These are phyloP conservation scores for Circaetus gallicus DNA, from an alignment of 2,113 vertebrate genomes.

Conservation along the genomic window DNA sequence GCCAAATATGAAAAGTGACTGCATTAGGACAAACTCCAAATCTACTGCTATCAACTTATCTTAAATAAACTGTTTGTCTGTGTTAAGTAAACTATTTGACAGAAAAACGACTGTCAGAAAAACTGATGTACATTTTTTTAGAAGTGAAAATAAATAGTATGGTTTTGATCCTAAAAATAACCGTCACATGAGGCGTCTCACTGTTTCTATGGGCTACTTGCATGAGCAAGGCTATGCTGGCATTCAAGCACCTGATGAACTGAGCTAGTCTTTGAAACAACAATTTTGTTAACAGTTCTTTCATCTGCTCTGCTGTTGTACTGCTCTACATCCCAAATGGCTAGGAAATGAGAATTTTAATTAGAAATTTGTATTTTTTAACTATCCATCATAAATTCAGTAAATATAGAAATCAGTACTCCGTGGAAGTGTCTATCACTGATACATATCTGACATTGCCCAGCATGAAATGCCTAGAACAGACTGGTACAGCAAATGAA, in stretches of 20 bases:
- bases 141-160: neutral
- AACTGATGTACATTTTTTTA: neutral
- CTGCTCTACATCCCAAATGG: neutral
- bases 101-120: neutral
- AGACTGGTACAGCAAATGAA: neutral
- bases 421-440: neutral
- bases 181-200: neutral
- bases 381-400: neutral
- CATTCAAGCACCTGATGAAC: neutral
- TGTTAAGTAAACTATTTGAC: neutral
- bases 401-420: neutral
- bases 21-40: neutral
- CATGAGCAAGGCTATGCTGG: rapidly evolving
- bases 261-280: neutral
- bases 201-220: neutral
- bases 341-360: neutral
- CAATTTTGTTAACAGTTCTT: neutral
- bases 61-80: conserved; percentile 5
- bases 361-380: neutral
- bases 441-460: neutral
- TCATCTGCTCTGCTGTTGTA: neutral
- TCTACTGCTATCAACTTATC: neutral
- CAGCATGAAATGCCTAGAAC: neutral
- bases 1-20: neutral
- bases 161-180: neutral